Conservation (phyloP, 2,797 vertebrate species). For the Otolemur crassicaudatus region DNA sequence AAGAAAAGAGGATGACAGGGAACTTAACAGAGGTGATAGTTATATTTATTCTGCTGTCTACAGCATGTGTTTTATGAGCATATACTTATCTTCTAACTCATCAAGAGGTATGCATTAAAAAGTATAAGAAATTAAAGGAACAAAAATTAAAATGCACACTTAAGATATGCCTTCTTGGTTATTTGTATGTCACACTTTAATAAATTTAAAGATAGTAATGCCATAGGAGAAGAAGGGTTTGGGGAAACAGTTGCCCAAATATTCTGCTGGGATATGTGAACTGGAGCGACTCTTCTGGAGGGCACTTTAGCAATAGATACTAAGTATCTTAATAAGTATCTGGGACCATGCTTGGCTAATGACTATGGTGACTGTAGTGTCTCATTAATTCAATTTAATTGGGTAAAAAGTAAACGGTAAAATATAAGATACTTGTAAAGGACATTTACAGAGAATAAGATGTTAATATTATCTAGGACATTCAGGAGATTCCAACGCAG, state of each 20-base stretch:
- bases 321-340: conserved; percentile 45
- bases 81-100: background rate
- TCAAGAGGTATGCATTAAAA: background rate
- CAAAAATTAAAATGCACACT: background rate
- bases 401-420: conserved; percentile 56
- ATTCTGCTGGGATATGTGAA: background rate
- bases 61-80: background rate
- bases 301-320: conserved; percentile 69
- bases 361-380: conserved; percentile 40
- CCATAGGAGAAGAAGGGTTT: background rate
- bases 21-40: background rate
- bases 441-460: conserved; percentile 46
- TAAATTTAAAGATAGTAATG: background rate
- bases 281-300: conserved; percentile 19
- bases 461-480: conserved; percentile 12
- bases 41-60: background rate
- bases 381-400: conserved; percentile 77
- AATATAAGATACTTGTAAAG: conserved; percentile 51
- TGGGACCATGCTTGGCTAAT: conserved; percentile 52
- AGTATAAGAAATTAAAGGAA: background rate
- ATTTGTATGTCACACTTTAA: background rate
- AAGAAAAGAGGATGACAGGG: background rate
- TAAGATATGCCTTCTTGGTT: background rate
- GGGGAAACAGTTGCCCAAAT: background rate
- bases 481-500: conserved; percentile 43